phyloP scores from a whole-genome alignment of 1,140 invertebrate genomes.

The Penaeus japonicus region DNA sequence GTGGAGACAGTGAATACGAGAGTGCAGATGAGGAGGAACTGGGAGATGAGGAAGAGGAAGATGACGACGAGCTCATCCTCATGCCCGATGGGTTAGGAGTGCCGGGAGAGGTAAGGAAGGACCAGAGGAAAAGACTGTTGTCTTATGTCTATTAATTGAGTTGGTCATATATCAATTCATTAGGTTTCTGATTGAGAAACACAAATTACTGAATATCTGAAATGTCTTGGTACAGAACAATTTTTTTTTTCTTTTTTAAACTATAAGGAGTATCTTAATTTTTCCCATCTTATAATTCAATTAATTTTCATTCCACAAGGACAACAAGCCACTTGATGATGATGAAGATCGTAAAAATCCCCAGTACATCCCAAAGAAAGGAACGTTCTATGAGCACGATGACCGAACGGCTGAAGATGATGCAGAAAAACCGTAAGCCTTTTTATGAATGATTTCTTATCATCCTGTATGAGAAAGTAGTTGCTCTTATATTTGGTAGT shows the following conservation, averaged over 20 bases:
- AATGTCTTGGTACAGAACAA: too few species aligned
- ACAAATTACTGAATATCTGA: background rate
- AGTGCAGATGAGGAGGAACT: slow-evolving; percentile 58
- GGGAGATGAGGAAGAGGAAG: slow-evolving; percentile 48
- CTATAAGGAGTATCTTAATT: background rate
- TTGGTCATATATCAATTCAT: too few species aligned
- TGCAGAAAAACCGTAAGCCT: slow-evolving; percentile 37
- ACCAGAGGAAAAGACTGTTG: background rate
- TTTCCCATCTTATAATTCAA: background rate
- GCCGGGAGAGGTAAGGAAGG: slow-evolving; percentile 18
- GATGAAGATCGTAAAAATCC: slow-evolving; percentile 96
- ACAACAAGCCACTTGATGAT: slow-evolving; percentile 73
- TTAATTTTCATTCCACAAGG: background rate
- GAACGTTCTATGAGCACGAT: slow-evolving; percentile 96
- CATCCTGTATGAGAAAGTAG: background rate
- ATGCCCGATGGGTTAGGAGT: slow-evolving; percentile 32
- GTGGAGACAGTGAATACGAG: slow-evolving; percentile 56
- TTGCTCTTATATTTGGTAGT: background rate
- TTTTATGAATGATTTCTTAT: background rate
- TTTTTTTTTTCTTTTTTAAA: background rate
- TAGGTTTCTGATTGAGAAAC: background rate
- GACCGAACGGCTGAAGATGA: slow-evolving; percentile 72
- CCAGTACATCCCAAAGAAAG: slow-evolving; percentile 94
- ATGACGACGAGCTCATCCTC: slow-evolving; percentile 37
- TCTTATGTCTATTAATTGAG: too few species aligned